phyloP scores from a whole-genome alignment of 1,140 invertebrate species.

The Eulimnadia texana region DNA sequence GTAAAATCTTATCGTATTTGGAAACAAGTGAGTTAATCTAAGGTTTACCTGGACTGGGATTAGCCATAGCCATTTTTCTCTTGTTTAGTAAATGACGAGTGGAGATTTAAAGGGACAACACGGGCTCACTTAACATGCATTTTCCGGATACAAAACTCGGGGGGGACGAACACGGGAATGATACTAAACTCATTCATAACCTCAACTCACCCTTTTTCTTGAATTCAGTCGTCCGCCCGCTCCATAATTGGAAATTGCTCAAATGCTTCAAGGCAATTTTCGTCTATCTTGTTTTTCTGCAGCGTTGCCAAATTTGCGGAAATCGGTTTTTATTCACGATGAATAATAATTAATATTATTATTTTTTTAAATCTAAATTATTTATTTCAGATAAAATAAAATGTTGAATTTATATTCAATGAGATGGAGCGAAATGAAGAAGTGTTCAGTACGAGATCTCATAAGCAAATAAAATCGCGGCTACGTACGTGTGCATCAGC shows the following conservation, averaged over 20 bases:
- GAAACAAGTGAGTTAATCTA: neutral
- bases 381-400: too few relatives aligned
- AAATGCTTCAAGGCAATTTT: neutral
- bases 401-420: too few relatives aligned
- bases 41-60: neutral
- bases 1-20: too few relatives aligned
- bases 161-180: neutral
- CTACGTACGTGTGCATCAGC: too few relatives aligned
- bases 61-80: neutral
- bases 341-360: too few relatives aligned
- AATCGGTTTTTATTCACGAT: too few relatives aligned
- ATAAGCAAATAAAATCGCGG: too few relatives aligned
- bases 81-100: neutral
- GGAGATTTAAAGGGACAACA: neutral
- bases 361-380: too few relatives aligned
- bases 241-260: neutral
- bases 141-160: too few relatives aligned
- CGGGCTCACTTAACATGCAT: neutral
- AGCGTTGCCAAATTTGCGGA: neutral
- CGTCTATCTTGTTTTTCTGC: too few relatives aligned
- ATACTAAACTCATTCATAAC: neutral
- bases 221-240: neutral
- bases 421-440: too few relatives aligned
- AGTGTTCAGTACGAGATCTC: too few relatives aligned
- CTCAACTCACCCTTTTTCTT: neutral